Evolutionary conservation across 2,113 vertebrate genomes (phyloP).

Genomic region (human): DNA sequence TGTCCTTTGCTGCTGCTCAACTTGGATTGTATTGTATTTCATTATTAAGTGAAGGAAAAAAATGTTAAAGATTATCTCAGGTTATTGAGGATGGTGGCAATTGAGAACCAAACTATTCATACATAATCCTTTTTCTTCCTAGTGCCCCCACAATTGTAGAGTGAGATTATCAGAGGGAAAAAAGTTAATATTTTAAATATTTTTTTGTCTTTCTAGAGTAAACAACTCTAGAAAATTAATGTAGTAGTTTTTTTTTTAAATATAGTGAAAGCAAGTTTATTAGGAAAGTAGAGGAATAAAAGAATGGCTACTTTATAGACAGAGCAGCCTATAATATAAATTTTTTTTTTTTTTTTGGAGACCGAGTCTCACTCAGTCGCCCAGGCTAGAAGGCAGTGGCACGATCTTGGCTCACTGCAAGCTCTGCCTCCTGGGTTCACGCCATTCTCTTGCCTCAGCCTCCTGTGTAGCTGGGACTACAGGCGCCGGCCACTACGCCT

Average conservation of each 20-base stretch:
- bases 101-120: background rate
- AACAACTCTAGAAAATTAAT: background rate
- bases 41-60: background rate
- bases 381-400: no score
- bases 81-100: background rate
- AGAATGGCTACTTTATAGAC: no score
- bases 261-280: no score
- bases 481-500: no score
- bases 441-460: no score
- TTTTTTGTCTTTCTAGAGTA: background rate
- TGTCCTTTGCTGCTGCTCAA: background rate
- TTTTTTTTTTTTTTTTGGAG: background rate
- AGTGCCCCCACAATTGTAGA: background rate
- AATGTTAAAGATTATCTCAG: background rate
- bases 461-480: no score
- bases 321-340: background rate
- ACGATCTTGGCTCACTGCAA: no score
- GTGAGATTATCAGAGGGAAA: conserved; percentile 9
- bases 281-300: no score
- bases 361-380: no score
- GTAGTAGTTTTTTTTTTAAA: background rate
- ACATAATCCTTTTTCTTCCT: background rate
- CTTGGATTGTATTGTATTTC: background rate
- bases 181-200: background rate
- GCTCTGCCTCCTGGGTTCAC: no score